Evolutionary conservation across 1,140 invertebrate genomes (phyloP).

Genomic region (Mamestra configurata): DNA sequence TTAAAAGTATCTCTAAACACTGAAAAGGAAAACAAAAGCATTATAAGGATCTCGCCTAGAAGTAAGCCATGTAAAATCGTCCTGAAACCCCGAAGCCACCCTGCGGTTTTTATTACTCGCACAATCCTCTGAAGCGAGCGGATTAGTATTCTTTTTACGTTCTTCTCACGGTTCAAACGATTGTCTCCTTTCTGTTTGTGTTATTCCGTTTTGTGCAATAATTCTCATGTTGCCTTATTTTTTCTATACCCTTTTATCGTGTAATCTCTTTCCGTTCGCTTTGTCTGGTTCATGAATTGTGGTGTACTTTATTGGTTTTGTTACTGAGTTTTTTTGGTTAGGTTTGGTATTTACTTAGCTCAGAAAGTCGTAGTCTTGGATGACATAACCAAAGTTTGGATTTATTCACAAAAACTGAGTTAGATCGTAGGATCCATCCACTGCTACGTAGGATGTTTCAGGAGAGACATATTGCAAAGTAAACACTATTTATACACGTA

Average conservation of each 20-base stretch:
- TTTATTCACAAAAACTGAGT: too few relatives aligned
- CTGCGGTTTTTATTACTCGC: slow-evolving; percentile 12
- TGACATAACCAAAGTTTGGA: too few relatives aligned
- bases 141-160: slow-evolving; percentile 33
- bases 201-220: slow-evolving; percentile 32
- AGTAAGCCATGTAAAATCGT: slow-evolving; percentile 9
- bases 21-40: slow-evolving; percentile 8
- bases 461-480: too few relatives aligned
- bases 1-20: background rate
- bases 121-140: background rate
- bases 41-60: slow-evolving; percentile 11
- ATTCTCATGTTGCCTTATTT: slow-evolving; percentile 17
- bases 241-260: slow-evolving; percentile 24
- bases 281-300: background rate
- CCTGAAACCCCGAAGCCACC: background rate
- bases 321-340: background rate
- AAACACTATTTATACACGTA: too few relatives aligned
- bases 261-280: background rate
- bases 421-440: too few relatives aligned
- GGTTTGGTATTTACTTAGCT: too few relatives aligned
- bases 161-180: slow-evolving; percentile 11
- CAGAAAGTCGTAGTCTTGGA: too few relatives aligned
- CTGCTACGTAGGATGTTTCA: too few relatives aligned
- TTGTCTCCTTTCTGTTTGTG: slow-evolving; percentile 30
- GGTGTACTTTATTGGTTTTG: background rate